Base-by-base conservation (phyloP, 1,140 invertebrate species). In the Hestina assimilis region DNA sequence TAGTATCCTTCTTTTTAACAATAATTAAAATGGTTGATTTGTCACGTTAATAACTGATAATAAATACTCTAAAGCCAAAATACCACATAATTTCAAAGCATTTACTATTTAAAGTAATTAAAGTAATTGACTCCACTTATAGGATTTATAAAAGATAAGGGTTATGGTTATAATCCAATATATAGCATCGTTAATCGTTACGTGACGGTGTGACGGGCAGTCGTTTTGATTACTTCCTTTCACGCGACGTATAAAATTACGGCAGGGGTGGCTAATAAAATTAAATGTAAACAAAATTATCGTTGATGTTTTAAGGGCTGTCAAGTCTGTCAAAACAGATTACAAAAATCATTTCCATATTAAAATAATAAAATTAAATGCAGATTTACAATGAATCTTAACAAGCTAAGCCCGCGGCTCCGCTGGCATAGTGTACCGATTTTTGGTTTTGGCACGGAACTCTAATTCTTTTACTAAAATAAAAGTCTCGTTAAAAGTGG, bases 151-250 rank as follows among this genome's bases (percentile, higher is more conserved):
- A 40, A n/a, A 9, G 38, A 52, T 41, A 52, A 52, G 15, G 11
- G 17, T 4, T 26, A 28, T 41, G 15, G 20, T 52, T 52, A 14
- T n/a, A 40, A 51, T 19, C 4, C 14, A 40, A 40, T 19, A 40
- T 40, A 51, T 31, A 3, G 29, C 11, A 40, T 17, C 28, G 31
- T 42, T 41, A 43, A 24, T 26, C n/a, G 28, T 40, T 50, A 58
- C 61, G 51, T 51, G 46, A 54, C 51, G 35, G 63, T 62, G 59
- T 59, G 55, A 66, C 31, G 29, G 33, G 31, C 63, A 40, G 40
- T n/a, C 7, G 15, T 19, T 38, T 31, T 57, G 35, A 60, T 65
- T 55, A 33, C 47, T 35, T 55, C 51, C 14, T 28, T 38, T 48
- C 58, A 66, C 48, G 41, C 14, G 33, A 66, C 31, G 35, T 19